phyloP scores from a whole-genome alignment of 1,140 invertebrate species.

The Dendroctonus valens region DNA sequence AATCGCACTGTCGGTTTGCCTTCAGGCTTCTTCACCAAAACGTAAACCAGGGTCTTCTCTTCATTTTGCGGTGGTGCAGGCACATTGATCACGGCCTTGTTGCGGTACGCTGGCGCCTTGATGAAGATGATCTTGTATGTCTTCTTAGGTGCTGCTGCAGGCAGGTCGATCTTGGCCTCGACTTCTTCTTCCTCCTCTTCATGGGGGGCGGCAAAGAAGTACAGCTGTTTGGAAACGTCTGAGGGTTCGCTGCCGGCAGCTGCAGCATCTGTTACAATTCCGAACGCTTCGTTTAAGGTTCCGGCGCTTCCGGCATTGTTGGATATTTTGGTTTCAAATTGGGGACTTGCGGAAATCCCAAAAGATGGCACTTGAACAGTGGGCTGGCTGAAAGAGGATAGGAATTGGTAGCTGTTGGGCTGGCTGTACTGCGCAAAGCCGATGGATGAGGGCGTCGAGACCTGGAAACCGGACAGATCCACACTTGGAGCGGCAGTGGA shows the following conservation, averaged over 20 bases:
- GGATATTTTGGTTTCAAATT: not conserved
- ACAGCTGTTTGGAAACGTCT: conserved; percentile 38
- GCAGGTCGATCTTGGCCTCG: conserved; percentile 22
- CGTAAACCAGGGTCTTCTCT: conserved; percentile 85
- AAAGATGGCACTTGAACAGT: not conserved
- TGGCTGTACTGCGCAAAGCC: conserved; percentile 20
- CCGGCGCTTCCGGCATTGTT: conserved; percentile 16
- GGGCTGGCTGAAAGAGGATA: conserved; percentile 11
- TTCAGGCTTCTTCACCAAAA: conserved; percentile 81
- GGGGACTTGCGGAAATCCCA: conserved; percentile 4
- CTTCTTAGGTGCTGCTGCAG: conserved; percentile 54
- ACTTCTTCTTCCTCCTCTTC: conserved; percentile 31
- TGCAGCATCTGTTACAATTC: conserved; percentile 8
- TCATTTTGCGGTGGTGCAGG: conserved; percentile 67
- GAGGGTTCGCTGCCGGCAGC: not conserved
- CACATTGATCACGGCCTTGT: conserved; percentile 66
- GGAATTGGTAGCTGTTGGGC: conserved; percentile 12
- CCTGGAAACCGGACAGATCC: conserved; percentile 10
- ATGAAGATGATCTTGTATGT: conserved; percentile 90
- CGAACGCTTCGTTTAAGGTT: conserved; percentile 22
- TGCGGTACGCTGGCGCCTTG: conserved; percentile 76
- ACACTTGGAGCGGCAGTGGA: conserved; percentile 1
- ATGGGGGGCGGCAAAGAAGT: conserved; percentile 39
- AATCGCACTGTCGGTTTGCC: conserved; percentile 73
- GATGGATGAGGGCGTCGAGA: conserved; percentile 8